Conservation (phyloP, 2,113 vertebrate genomes). For the Poecilia latipinna region DNA sequence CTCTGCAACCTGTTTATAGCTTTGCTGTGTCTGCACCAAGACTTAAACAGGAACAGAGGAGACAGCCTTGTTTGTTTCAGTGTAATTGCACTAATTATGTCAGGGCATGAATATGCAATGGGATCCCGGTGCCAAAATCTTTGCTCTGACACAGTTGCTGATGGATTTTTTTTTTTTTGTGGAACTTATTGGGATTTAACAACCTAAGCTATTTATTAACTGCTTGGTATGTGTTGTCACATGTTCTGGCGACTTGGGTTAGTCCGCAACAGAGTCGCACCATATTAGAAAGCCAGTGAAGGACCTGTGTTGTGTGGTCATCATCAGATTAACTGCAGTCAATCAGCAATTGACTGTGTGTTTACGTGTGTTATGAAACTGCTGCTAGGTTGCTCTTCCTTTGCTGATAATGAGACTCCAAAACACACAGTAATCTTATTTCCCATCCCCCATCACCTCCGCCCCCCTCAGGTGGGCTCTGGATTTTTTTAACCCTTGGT, state of each 20-base stretch:
- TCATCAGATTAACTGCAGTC: slow-evolving; percentile 65
- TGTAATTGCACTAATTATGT: slow-evolving; percentile 42
- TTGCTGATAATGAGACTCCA: slow-evolving; percentile 46
- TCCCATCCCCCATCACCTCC: neutral
- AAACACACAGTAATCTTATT: slow-evolving; percentile 51
- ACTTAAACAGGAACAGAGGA: slow-evolving; percentile 50
- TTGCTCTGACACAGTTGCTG: slow-evolving; percentile 17
- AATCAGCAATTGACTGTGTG: slow-evolving; percentile 43
- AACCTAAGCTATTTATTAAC: slow-evolving; percentile 29
- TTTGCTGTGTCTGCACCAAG: slow-evolving; percentile 49
- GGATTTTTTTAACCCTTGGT: slow-evolving; percentile 42
- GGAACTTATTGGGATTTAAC: neutral
- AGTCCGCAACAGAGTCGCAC: slow-evolving; percentile 40
- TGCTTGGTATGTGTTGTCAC: slow-evolving; percentile 25
- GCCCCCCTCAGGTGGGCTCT: slow-evolving; percentile 1
- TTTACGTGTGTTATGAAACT: slow-evolving; percentile 59
- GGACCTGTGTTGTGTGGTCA: slow-evolving; percentile 33
- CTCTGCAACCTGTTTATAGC: slow-evolving; percentile 69
- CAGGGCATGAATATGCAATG: slow-evolving; percentile 29
- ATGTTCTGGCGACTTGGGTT: slow-evolving; percentile 11
- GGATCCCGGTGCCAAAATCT: slow-evolving; percentile 7
- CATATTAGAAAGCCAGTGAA: slow-evolving; percentile 35
- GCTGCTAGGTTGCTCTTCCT: slow-evolving; percentile 33
- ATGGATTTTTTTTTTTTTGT: slow-evolving; percentile 2
- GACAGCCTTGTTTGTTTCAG: slow-evolving; percentile 45